A percentile compares a stretch with the other conserved stretches of the same genome.
Conservation (phyloP, 2,113 vertebrate species). For the Burhinus oedicnemus region DNA sequence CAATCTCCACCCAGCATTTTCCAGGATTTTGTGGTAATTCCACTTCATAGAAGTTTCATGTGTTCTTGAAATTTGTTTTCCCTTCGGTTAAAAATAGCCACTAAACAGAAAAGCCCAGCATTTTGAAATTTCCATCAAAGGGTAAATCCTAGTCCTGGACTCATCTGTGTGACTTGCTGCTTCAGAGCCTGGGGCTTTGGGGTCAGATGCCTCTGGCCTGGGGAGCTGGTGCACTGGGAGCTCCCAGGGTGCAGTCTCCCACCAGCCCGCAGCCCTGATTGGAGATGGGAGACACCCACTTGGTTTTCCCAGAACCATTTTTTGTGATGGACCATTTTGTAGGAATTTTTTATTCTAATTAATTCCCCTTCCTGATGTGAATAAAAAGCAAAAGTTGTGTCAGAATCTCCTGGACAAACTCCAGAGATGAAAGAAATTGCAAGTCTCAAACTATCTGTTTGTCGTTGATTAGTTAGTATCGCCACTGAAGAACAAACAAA, state of each 20-base stretch:
- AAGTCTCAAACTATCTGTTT: neutral
- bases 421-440: neutral
- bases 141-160: neutral
- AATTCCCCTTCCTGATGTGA: neutral
- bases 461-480: neutral
- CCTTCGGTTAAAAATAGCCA: neutral
- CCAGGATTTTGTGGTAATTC: neutral
- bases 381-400: neutral
- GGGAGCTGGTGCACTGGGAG: neutral
- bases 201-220: neutral
- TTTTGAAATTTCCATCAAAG: neutral
- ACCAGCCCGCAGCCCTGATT: neutral
- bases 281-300: neutral
- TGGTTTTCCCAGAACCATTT: neutral
- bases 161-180: neutral
- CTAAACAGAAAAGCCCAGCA: neutral
- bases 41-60: neutral
- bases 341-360: neutral
- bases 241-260: neutral
- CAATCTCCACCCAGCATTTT: neutral
- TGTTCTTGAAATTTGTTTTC: neutral
- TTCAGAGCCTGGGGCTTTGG: neutral
- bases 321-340: neutral
- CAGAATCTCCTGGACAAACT: neutral
- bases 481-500: neutral